Evolutionary conservation across 1,140 invertebrate genomes (phyloP).

Genomic region (Palaemon carinicauda): DNA sequence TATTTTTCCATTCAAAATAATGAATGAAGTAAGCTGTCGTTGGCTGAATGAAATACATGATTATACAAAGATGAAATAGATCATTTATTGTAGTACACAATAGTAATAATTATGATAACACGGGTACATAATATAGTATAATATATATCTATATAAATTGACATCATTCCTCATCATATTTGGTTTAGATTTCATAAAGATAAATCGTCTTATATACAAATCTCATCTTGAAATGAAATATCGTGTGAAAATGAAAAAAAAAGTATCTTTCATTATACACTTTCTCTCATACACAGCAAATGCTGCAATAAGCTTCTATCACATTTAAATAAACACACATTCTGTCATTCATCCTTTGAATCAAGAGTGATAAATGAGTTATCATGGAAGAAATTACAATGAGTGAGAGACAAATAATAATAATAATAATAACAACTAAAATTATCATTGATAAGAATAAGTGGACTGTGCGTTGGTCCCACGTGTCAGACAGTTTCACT

Average conservation of each 20-base stretch:
- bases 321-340: background rate
- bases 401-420: background rate
- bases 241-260: background rate
- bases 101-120: background rate
- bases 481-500: background rate
- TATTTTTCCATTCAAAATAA: too few species aligned
- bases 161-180: background rate
- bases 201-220: background rate
- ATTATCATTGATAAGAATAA: background rate
- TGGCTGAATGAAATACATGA: background rate
- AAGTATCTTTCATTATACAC: background rate
- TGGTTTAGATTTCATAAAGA: background rate
- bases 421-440: background rate
- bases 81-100: background rate
- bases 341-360: background rate
- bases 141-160: background rate
- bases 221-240: background rate
- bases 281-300: background rate
- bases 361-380: background rate
- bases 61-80: background rate
- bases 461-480: slow-evolving; percentile 6
- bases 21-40: background rate
- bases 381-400: too few species aligned
- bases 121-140: too few species aligned
- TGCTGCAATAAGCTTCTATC: background rate